Conservation (phyloP, 1,140 invertebrate species). For the Aphelinus atriplicis region DNA sequence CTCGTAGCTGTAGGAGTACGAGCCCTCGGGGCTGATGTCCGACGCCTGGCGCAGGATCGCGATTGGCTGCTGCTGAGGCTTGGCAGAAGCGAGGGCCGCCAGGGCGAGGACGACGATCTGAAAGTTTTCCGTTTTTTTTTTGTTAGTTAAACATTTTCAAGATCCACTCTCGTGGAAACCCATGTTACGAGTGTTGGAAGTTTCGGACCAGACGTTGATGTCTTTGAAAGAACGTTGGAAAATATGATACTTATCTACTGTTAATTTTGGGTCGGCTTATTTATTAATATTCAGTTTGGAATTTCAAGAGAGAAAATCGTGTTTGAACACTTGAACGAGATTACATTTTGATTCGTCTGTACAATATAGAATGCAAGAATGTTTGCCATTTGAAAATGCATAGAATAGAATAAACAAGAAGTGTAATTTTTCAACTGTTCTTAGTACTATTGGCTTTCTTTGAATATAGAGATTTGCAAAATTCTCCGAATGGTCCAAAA, state of each 20-base stretch:
- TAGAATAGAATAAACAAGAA: no score
- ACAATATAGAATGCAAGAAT: no score
- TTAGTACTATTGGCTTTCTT: no score
- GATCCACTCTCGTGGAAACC: slow-evolving; percentile 56
- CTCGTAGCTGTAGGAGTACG: slow-evolving; percentile 67
- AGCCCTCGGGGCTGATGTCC: slow-evolving; percentile 57
- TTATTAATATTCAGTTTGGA: no score
- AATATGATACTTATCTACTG: no score
- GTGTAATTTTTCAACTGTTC: no score
- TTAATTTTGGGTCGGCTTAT: no score
- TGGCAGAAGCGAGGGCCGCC: slow-evolving; percentile 45
- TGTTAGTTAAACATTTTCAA: slow-evolving; percentile 63
- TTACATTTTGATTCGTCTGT: no score
- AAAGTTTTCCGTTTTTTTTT: slow-evolving; percentile 71
- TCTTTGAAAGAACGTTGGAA: slow-evolving; percentile 37
- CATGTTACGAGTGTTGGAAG: slow-evolving; percentile 48
- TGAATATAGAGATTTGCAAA: no score
- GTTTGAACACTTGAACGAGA: no score
- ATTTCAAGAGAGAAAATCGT: no score
- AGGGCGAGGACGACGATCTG: slow-evolving; percentile 53
- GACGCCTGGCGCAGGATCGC: slow-evolving; percentile 57
- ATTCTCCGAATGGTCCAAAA: neutral
- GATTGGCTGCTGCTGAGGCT: slow-evolving; percentile 41
- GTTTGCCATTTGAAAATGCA: no score
- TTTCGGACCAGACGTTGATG: slow-evolving; percentile 49